Evolutionary conservation across 2,797 vertebrate species (phyloP).

Genomic region (Odontamblyopus lacepedii): DNA sequence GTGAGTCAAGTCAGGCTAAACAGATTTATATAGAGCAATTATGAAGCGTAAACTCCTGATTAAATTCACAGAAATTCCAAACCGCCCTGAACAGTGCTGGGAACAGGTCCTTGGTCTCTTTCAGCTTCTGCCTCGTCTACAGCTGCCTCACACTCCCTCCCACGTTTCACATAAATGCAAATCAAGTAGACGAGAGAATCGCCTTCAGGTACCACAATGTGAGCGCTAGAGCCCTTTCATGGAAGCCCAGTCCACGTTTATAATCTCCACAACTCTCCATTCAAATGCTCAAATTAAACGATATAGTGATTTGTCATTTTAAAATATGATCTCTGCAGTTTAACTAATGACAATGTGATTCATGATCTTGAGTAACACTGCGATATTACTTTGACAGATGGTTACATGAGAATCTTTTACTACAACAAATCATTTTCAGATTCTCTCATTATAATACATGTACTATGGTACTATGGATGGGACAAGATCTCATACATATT

Average conservation of each 20-base stretch:
- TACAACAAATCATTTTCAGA: too few relatives aligned
- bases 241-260: conserved; percentile 24
- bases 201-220: conserved; percentile 37
- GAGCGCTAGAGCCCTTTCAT: conserved; percentile 31
- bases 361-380: conserved; percentile 18
- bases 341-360: conserved; percentile 45
- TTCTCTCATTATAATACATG: too few relatives aligned
- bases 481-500: too few relatives aligned
- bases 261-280: conserved; percentile 13
- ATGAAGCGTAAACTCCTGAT: conserved; percentile 19
- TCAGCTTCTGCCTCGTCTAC: conserved; percentile 6
- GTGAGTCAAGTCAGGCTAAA: not conserved
- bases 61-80: conserved; percentile 11
- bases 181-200: conserved; percentile 35
- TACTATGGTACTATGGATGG: too few relatives aligned
- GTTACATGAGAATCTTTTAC: not conserved
- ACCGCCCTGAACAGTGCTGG: conserved; percentile 1
- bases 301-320: conserved; percentile 13
- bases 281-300: conserved; percentile 17
- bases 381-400: not conserved
- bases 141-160: conserved; percentile 30
- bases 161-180: conserved; percentile 27
- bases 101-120: conserved; percentile 21
- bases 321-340: conserved; percentile 14
- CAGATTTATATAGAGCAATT: conserved; percentile 1